These are phyloP conservation scores for Hermaeophaga mercurialis DNA, from an alignment of 2,888 invertebrate genomes.

Conservation along the genomic window DNA sequence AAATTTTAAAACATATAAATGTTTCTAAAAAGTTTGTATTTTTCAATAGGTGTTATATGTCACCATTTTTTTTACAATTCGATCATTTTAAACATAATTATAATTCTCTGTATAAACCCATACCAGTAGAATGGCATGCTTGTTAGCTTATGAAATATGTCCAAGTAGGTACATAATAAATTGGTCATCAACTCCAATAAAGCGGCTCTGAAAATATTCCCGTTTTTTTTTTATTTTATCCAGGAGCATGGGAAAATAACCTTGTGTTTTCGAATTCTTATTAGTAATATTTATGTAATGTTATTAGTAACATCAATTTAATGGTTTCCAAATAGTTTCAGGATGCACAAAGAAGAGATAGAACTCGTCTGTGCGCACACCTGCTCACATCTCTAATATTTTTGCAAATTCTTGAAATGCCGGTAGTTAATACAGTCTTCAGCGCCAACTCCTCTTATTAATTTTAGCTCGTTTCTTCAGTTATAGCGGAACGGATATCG, in stretches of 20 bases:
- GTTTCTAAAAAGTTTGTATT: too few relatives aligned
- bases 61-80: too few relatives aligned
- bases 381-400: slow-evolving; percentile 43
- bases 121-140: slow-evolving; percentile 1
- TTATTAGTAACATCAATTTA: slow-evolving; percentile 24
- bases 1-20: too few relatives aligned
- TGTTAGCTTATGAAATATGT: slow-evolving; percentile 4
- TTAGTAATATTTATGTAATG: slow-evolving; percentile 22
- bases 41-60: too few relatives aligned
- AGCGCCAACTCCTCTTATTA: slow-evolving; percentile 43
- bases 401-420: slow-evolving; percentile 49
- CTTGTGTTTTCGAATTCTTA: slow-evolving; percentile 20
- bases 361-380: slow-evolving; percentile 42
- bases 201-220: slow-evolving; percentile 2
- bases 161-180: slow-evolving; percentile 18
- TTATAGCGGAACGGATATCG: background rate
- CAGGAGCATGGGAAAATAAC: slow-evolving; percentile 23
- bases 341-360: slow-evolving; percentile 39
- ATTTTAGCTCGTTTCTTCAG: slow-evolving; percentile 14
- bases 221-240: background rate
- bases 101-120: background rate
- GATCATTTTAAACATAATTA: too few relatives aligned
- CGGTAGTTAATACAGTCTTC: slow-evolving; percentile 51
- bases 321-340: slow-evolving; percentile 32
- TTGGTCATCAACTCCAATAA: slow-evolving; percentile 14